Base-by-base conservation (phyloP, 2,797 vertebrate species). In the Sebastes cheni region DNA sequence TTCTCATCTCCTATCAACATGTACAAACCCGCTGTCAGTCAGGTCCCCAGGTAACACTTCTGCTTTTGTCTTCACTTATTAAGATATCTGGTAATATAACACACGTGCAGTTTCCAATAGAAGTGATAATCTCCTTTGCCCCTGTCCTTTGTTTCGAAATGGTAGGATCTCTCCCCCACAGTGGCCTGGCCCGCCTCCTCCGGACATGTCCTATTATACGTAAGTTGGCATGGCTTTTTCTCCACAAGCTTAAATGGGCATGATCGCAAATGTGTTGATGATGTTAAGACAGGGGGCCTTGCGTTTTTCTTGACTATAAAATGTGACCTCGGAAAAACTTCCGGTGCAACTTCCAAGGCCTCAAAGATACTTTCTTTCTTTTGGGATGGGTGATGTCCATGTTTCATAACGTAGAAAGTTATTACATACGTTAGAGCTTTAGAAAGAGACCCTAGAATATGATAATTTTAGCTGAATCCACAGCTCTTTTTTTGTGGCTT, bases 1-100 rank as follows among this genome's bases (percentile, higher is more conserved):
- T 99, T 99, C 91, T 92, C 96, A 16, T 97, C 98, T 91, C 97
- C 98, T 46, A 94, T 96, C 88, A 97, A 85, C 68, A 84, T 99
- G 80, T 97, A 98, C 94, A 99, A 99, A 94, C 89, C 97, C 68
- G 89, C 93, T 64, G 89, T 89, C 84, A 92, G 77, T 88, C 93
- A 92, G 79, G 77, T 94, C 83, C 73, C 88, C 75, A 94, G 94
- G 94, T 95, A 92, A 90, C 54, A 4, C 7, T 3, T 68, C 54
- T 64, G 5, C 16, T 73, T 84, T 72, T 30, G 8, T 30, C 12
- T 4, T 30, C 22, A 30, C 20, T 54, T 62, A 1, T 39, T 22
- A n/a, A 65, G 4, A 60, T 13, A 29, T 71, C 16, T 79, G 50
- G 2, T 16, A n/a, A 66, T 18, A 9, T 36, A 54, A 42, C 50